Conservation (phyloP, 2,888 invertebrate species). For the Pasiphila rectangulata region DNA sequence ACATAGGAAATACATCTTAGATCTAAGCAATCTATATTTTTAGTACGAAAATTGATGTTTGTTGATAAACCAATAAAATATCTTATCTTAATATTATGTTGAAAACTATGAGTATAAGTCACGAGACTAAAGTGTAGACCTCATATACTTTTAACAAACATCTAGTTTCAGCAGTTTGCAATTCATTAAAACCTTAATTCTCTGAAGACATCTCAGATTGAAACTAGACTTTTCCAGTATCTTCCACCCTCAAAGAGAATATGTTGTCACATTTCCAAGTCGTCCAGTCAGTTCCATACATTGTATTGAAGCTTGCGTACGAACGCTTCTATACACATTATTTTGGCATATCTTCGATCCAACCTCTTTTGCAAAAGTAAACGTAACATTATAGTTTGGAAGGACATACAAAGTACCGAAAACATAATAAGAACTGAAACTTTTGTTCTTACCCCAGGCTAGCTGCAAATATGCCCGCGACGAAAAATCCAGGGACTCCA, state of each 20-base stretch:
- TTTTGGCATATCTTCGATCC: too few relatives aligned
- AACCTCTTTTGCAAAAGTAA: too few relatives aligned
- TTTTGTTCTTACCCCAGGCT: constrained; percentile 88
- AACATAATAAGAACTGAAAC: background rate
- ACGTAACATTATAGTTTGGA: background rate
- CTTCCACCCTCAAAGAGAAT: constrained; percentile 42
- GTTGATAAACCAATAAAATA: too few relatives aligned
- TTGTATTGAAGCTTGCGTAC: constrained; percentile 41
- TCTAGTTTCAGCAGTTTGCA: constrained; percentile 11
- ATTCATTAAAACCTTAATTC: constrained; percentile 43
- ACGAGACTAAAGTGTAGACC: too few relatives aligned
- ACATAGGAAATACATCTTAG: too few relatives aligned
- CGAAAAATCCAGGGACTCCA: constrained; percentile 95
- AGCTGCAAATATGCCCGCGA: constrained; percentile 97
- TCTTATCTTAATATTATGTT: too few relatives aligned
- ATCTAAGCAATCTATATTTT: too few relatives aligned
- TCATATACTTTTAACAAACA: background rate
- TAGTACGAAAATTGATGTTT: too few relatives aligned
- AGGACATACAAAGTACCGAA: background rate
- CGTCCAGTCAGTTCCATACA: constrained; percentile 46
- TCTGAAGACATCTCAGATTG: constrained; percentile 47
- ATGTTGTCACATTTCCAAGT: constrained; percentile 29
- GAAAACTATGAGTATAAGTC: too few relatives aligned
- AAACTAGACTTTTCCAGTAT: constrained; percentile 68
- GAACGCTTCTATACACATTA: constrained; percentile 36